Evolutionary conservation across 1,140 invertebrate species (phyloP).

Genomic region (Battus philenor): DNA sequence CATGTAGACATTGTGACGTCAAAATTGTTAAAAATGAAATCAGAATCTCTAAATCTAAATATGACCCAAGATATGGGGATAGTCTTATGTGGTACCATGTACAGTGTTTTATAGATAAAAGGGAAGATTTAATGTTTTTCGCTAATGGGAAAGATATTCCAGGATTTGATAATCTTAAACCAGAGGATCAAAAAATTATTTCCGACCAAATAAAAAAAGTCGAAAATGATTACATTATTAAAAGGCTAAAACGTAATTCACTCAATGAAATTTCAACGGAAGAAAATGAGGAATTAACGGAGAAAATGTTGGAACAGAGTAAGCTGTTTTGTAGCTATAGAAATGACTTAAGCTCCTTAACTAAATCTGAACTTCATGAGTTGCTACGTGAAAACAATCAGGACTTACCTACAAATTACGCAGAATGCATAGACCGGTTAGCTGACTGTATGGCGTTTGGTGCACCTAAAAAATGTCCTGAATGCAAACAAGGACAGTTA

Average conservation of each 20-base stretch:
- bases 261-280: neutral
- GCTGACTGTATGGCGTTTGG: conserved; percentile 6
- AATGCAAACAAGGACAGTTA: conserved; percentile 1
- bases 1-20: conserved; percentile 7
- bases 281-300: neutral
- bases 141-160: conserved; percentile 7
- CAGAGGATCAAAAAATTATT: conserved; percentile 5
- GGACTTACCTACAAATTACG: neutral
- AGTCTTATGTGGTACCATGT: conserved; percentile 6
- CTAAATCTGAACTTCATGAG: conserved; percentile 3
- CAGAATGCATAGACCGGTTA: conserved; percentile 4
- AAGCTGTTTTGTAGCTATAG: neutral
- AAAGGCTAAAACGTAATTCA: conserved; percentile 3
- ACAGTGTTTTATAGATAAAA: conserved; percentile 1
- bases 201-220: neutral
- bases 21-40: conserved; percentile 13
- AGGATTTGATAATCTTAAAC: conserved; percentile 10
- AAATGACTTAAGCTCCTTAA: conserved; percentile 1
- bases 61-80: conserved; percentile 11
- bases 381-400: conserved; percentile 5
- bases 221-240: neutral
- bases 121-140: conserved; percentile 5
- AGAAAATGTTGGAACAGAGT: conserved; percentile 1
- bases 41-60: conserved; percentile 9
- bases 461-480: conserved; percentile 2